phyloP scores from a whole-genome alignment of 30 jellyfish, hydroid and myxozoan genomes.

The Sanderia malayensis region DNA sequence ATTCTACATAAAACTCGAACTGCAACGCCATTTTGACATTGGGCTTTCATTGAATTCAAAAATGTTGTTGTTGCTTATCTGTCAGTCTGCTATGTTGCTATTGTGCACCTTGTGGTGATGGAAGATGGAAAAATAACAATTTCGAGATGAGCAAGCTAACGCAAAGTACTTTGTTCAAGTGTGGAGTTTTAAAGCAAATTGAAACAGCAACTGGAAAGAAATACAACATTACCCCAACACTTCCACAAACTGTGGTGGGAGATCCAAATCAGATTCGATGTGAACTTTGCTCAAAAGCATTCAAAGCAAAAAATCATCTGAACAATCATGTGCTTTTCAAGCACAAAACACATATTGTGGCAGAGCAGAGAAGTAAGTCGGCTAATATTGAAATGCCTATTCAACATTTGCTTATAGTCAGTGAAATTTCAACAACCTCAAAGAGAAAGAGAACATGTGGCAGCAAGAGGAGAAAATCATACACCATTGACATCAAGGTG shows the following conservation, averaged over 20 bases:
- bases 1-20: conserved; percentile 31
- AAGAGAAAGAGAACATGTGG: conserved; percentile 2
- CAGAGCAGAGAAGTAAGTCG: too few relatives aligned
- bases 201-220: not conserved
- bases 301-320: not conserved
- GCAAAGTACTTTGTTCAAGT: conserved; percentile 6
- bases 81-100: not conserved
- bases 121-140: not conserved
- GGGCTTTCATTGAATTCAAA: conserved; percentile 4
- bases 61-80: not conserved
- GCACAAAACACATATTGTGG: not conserved
- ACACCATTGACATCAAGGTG: conserved; percentile 16
- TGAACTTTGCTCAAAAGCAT: conserved; percentile 1
- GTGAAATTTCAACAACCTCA: not conserved
- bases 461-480: conserved; percentile 7
- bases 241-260: conserved; percentile 8
- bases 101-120: conserved; percentile 3
- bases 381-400: not conserved
- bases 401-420: not conserved
- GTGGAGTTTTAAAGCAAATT: conserved; percentile 9
- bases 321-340: not conserved
- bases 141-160: not conserved
- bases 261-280: not conserved
- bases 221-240: not conserved
- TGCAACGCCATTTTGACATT: conserved; percentile 29